phyloP scores from a whole-genome alignment of 2,888 invertebrate species.

The Phymatocera aterrima region DNA sequence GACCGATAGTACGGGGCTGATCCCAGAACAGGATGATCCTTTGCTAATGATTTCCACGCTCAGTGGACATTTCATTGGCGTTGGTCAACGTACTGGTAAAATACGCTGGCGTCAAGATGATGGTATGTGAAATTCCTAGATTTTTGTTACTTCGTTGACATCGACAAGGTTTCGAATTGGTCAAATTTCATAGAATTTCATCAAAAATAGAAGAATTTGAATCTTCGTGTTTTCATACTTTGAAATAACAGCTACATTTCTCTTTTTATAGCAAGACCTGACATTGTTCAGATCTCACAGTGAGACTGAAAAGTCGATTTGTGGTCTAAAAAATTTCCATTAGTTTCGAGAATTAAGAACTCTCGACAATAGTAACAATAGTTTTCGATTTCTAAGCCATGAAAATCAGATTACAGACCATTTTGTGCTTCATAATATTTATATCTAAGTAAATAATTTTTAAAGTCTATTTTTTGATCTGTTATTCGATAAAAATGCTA shows the following conservation, averaged over 20 bases:
- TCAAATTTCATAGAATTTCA: not conserved
- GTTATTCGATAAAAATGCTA: slow-evolving; percentile 45
- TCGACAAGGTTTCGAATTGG: not conserved
- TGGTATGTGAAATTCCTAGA: slow-evolving; percentile 77
- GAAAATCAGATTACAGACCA: not conserved
- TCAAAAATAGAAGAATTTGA: too few relatives aligned
- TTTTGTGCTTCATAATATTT: not conserved
- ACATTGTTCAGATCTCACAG: too few relatives aligned
- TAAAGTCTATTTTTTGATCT: not conserved
- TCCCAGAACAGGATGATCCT: slow-evolving; percentile 69
- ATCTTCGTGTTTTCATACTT: too few relatives aligned
- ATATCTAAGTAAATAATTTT: too few relatives aligned
- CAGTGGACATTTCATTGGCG: slow-evolving; percentile 94
- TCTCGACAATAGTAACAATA: too few relatives aligned
- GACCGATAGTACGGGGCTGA: slow-evolving; percentile 66
- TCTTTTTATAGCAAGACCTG: too few relatives aligned
- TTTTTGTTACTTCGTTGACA: slow-evolving; percentile 19
- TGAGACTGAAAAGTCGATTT: not conserved
- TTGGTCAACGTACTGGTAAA: slow-evolving; percentile 90
- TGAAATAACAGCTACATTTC: too few relatives aligned
- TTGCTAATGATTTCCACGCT: slow-evolving; percentile 91
- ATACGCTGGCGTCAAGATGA: slow-evolving; percentile 95
- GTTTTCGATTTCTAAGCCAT: not conserved
- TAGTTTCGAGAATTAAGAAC: too few relatives aligned
- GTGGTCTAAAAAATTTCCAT: not conserved